phyloP scores from a whole-genome alignment of 1,140 invertebrate species.

The Ylistrum balloti region DNA sequence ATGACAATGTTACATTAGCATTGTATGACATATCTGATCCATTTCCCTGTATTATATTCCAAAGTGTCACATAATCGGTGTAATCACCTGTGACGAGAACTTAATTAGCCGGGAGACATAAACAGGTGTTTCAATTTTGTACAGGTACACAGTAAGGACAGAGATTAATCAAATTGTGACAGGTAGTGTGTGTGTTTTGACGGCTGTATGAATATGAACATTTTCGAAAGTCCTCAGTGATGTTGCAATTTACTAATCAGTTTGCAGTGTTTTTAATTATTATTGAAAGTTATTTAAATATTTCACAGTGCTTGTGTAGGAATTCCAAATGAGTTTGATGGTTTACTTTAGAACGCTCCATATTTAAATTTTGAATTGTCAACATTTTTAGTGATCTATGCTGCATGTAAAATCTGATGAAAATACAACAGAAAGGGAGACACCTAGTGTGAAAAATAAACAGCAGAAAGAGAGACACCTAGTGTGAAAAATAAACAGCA shows the following conservation, averaged over 20 bases:
- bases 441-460: too few species aligned
- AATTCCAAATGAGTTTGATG: too few species aligned
- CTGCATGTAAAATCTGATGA: too few species aligned
- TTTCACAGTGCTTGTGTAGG: too few species aligned
- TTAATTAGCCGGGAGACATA: not conserved
- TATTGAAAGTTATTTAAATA: too few species aligned
- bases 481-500: too few species aligned
- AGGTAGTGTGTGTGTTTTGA: not conserved
- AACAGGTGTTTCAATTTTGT: not conserved
- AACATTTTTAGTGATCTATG: too few species aligned
- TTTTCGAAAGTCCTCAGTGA: not conserved
- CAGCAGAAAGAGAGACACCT: too few species aligned
- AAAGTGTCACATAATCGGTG: not conserved
- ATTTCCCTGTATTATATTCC: not conserved
- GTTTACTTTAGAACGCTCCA: too few species aligned
- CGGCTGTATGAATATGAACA: not conserved
- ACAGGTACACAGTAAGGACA: not conserved
- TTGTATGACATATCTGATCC: not conserved
- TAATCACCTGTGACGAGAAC: not conserved
- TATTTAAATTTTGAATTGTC: too few species aligned
- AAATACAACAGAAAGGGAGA: too few species aligned
- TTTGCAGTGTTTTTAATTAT: too few species aligned
- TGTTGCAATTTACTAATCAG: not conserved
- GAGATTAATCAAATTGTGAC: not conserved
- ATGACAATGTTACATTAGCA: not conserved